Conservation (phyloP, 2,888 invertebrate species). For the Tipula unca region DNA sequence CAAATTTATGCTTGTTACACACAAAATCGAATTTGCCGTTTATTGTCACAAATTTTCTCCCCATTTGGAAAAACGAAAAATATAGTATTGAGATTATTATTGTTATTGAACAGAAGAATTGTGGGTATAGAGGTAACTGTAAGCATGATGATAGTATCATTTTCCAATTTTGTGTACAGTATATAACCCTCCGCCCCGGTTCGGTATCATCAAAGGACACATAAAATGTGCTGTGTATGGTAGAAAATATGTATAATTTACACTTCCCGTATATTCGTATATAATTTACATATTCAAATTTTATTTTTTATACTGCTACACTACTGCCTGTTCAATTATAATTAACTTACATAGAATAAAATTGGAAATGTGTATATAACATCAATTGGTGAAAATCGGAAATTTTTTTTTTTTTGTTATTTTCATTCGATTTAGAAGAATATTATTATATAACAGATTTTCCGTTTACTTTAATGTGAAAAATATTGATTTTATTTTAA, state of each 20-base stretch:
- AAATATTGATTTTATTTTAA: neutral
- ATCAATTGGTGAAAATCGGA: neutral
- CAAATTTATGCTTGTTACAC: constrained; percentile 4
- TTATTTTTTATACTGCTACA: neutral
- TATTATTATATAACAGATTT: neutral
- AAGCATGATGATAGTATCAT: neutral
- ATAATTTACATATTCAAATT: neutral
- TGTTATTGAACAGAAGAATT: neutral
- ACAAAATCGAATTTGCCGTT: neutral
- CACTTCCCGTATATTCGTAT: neutral
- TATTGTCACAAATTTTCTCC: neutral
- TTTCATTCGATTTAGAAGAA: neutral
- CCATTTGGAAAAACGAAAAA: neutral
- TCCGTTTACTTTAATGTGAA: neutral
- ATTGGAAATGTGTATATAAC: neutral
- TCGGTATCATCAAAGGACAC: neutral
- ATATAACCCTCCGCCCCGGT: no score
- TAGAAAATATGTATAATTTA: neutral
- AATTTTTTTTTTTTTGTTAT: no score
- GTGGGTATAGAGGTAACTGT: neutral
- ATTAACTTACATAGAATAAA: neutral
- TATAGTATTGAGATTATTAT: neutral
- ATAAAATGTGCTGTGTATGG: neutral
- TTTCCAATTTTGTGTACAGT: neutral
- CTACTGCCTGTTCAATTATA: neutral